Percentiles rank a stretch among this genome's conserved stretches.
Conservation (phyloP, 2,797 vertebrate genomes). For the Clarias platycephalus region DNA sequence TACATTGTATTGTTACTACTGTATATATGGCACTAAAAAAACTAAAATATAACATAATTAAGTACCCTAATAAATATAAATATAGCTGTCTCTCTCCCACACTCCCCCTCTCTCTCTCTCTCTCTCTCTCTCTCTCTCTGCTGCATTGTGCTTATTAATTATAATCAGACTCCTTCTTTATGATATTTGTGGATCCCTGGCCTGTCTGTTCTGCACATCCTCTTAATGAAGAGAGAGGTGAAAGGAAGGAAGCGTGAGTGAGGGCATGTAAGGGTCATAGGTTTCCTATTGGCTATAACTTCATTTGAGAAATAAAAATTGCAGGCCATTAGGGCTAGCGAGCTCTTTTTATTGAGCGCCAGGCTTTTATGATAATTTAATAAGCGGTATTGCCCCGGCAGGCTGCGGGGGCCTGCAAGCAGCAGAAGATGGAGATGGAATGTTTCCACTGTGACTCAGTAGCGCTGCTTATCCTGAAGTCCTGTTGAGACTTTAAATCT, state of each 20-base stretch:
- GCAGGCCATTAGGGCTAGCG: slow-evolving; percentile 73
- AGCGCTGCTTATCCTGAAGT: slow-evolving; percentile 52
- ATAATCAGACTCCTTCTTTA: slow-evolving; percentile 21
- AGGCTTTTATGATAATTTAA: slow-evolving; percentile 77
- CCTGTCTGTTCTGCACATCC: slow-evolving; percentile 29
- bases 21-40: neutral
- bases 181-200: slow-evolving; percentile 34
- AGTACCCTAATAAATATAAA: neutral
- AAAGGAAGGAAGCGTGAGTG: slow-evolving; percentile 29
- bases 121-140: neutral
- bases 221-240: slow-evolving; percentile 40
- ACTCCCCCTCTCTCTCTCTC: neutral
- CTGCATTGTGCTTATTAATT: slow-evolving; percentile 36
- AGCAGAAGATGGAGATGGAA: slow-evolving; percentile 54
- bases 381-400: slow-evolving; percentile 63
- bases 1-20: neutral
- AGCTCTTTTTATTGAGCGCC: slow-evolving; percentile 72
- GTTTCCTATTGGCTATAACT: slow-evolving; percentile 64
- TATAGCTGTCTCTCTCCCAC: neutral
- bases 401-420: slow-evolving; percentile 60
- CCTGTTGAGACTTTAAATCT: slow-evolving; percentile 44
- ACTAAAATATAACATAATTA: neutral
- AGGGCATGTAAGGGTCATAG: slow-evolving; percentile 43
- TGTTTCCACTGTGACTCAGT: slow-evolving; percentile 68
- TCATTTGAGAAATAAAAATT: slow-evolving; percentile 78